Evolutionary conservation across 1,140 invertebrate species (phyloP).

Genomic region (Agrypnia vestita): DNA sequence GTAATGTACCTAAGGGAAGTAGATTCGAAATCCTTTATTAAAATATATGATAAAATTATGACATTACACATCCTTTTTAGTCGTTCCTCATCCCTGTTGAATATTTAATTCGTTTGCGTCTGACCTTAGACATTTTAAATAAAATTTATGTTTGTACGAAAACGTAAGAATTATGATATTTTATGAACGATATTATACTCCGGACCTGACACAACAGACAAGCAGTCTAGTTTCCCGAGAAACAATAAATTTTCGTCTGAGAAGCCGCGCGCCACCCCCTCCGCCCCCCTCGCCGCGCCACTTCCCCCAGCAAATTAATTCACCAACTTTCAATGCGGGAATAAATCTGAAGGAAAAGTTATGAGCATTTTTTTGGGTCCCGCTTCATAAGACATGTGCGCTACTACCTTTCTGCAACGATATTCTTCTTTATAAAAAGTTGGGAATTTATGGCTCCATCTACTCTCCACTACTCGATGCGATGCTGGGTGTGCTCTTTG

Average conservation of each 20-base stretch:
- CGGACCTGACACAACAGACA: slow-evolving; percentile 59
- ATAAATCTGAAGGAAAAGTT: slow-evolving; percentile 60
- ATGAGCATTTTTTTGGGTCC: slow-evolving; percentile 55
- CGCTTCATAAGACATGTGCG: slow-evolving; percentile 57
- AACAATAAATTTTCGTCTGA: slow-evolving; percentile 59
- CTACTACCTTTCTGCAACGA: slow-evolving; percentile 48
- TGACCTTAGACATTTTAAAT: not conserved
- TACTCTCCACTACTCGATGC: not conserved
- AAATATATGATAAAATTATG: too few relatives aligned
- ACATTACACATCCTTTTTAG: too few relatives aligned
- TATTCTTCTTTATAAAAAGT: slow-evolving; percentile 61
- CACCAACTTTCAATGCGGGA: slow-evolving; percentile 61
- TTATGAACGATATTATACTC: slow-evolving; percentile 44
- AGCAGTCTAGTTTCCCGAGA: slow-evolving; percentile 57
- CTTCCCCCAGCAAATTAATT: slow-evolving; percentile 60
- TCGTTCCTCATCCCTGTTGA: too few relatives aligned
- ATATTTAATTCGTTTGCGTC: not conserved
- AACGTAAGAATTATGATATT: not conserved
- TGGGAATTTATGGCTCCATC: slow-evolving; percentile 54
- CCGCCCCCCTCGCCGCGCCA: slow-evolving; percentile 21
- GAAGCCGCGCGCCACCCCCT: not conserved
- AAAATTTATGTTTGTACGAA: not conserved
- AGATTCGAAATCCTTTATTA: too few relatives aligned
- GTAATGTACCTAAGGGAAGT: too few relatives aligned
- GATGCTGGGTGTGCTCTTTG: slow-evolving; percentile 9